A percentile compares a stretch with the other conserved stretches of the same genome.
Evolutionary conservation across 2,113 vertebrate species (phyloP).

Genomic region (Malurus melanocephalus): DNA sequence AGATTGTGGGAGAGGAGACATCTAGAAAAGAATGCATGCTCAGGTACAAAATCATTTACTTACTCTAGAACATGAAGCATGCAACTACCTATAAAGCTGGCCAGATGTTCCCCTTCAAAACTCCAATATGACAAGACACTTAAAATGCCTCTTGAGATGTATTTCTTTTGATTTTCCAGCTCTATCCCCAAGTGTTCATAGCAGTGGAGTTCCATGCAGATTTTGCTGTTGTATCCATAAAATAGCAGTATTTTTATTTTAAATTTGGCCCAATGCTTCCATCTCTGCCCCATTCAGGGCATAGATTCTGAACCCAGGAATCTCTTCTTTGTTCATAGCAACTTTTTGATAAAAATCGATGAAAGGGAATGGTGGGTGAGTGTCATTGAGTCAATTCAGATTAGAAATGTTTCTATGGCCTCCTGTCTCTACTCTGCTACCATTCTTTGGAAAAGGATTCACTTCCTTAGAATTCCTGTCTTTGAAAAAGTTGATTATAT

Average conservation of each 20-base stretch:
- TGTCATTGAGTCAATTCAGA: not conserved
- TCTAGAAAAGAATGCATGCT: not conserved
- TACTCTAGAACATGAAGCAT: not conserved
- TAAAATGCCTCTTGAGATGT: not conserved
- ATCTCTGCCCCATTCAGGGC: not conserved
- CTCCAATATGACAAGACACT: not conserved
- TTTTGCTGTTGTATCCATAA: not conserved
- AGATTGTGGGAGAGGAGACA: not conserved
- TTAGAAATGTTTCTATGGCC: not conserved
- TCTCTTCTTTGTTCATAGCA: not conserved
- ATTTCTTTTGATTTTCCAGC: not conserved
- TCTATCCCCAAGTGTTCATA: not conserved
- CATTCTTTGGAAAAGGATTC: not conserved
- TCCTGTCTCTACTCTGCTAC: not conserved
- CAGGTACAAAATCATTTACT: not conserved
- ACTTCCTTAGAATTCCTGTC: not conserved
- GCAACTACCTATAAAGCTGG: not conserved
- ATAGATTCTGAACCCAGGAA: not conserved
- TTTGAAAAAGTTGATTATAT: not conserved
- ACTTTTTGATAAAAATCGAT: not conserved
- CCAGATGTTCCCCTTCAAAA: not conserved
- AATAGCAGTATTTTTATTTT: not conserved
- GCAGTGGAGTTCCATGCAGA: not conserved
- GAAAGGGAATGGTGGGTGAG: not conserved
- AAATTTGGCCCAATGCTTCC: not conserved